Evolutionary conservation across 2,797 vertebrate genomes (phyloP), one percentile per base, ranked within the genome.

Genomic region (Simalia tracyae): DNA sequence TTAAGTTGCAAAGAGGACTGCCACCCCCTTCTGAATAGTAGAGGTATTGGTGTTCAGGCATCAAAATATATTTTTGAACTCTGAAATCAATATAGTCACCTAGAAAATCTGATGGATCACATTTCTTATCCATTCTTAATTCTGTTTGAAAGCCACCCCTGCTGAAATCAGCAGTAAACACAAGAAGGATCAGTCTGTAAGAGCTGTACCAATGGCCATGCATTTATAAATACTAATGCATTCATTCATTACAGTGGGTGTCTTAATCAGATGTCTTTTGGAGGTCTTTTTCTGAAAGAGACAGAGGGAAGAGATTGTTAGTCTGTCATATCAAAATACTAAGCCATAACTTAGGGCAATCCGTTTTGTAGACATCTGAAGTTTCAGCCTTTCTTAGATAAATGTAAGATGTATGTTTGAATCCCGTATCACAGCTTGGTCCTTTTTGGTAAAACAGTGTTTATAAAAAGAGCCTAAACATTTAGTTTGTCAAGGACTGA

Each of bases 381-480:
- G 88, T 60, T 60, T 24, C 9, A 11, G 14, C 2, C 1, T 12
- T 89, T 86, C 61, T 87, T 57, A 42, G 59, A 63, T 89, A 93
- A 86, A n/a, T 72, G 9, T 8, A 24, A n/a, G 28, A 68, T 64
- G 11, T 76, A 89, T 85, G 24, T 76, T 50, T 90, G 91, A 93
- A 9, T 36, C 15, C 8, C 11, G 46, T 86, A 76, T 61, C 81
- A 15, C 56, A 54, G 24, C 66, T 81, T 89, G 87, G 2, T 1
- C 56, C 46, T 85, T 54, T 68, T 15, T 61, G 22, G 84, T 86
- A 90, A 89, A 89, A 5, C 8, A 85, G 26, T 54, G 2, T 31
- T 87, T 64, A 64, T 63, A 90, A 86, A 92, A 9, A 28, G 4
- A 4, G 50, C 90, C 24, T 56, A 93, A 87, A 90, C 91, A 88